Conservation (phyloP, 2,113 vertebrate genomes). For the rabbit (Oryctolagus cuniculus) region mOryCun1.1 NC_091444.1:26441501-26442000, state of each 20-base stretch:
- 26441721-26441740: background rate
- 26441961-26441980: background rate
- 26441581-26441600: no score
- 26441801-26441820: constrained; percentile 9
- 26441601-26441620: no score
- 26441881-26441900: background rate
- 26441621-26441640: no score
- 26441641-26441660: no score
- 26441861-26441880: constrained; percentile 19
- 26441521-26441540: no score
- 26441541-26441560: no score
- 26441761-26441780: background rate
- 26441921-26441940: background rate
- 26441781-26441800: background rate
- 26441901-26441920: background rate
- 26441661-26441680: no score
- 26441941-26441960: background rate
- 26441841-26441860: constrained; percentile 15
- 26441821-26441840: background rate
- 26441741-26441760: background rate
- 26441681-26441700: background rate
- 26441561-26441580: no score
- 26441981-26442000: constrained; percentile 30
- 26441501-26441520: no score
- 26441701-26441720: background rate